phyloP scores from a whole-genome alignment of 2,888 invertebrate genomes.

The Drosophila austrosaltans region DNA sequence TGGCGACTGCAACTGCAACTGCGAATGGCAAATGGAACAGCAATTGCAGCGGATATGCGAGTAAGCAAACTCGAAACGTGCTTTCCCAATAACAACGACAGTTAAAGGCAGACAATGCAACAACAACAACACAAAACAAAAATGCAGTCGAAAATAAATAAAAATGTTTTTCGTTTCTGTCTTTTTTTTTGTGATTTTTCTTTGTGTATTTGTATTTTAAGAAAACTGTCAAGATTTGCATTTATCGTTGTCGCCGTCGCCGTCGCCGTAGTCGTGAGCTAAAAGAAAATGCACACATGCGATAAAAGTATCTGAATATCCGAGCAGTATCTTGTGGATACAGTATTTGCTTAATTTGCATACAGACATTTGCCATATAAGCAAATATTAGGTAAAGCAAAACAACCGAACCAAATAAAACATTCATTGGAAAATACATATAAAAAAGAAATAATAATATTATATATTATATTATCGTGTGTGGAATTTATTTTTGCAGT shows the following conservation, averaged over 20 bases:
- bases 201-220: slow-evolving; percentile 38
- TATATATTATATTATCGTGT: slow-evolving; percentile 31
- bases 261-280: slow-evolving; percentile 52
- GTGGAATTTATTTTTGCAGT: slow-evolving; percentile 47
- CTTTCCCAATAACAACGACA: slow-evolving; percentile 68
- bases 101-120: slow-evolving; percentile 60
- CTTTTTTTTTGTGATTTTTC: background rate
- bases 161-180: slow-evolving; percentile 48
- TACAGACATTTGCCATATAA: slow-evolving; percentile 49
- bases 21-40: slow-evolving; percentile 18
- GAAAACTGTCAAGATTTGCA: slow-evolving; percentile 78
- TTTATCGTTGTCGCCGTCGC: slow-evolving; percentile 50
- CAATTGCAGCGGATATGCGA: slow-evolving; percentile 62
- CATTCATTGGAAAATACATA: slow-evolving; percentile 23
- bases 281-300: slow-evolving; percentile 67
- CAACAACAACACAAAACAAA: slow-evolving; percentile 43
- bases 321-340: slow-evolving; percentile 53
- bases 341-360: slow-evolving; percentile 70
- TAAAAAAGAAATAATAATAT: slow-evolving; percentile 27
- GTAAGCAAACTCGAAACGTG: slow-evolving; percentile 64
- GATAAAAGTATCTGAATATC: slow-evolving; percentile 60
- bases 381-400: slow-evolving; percentile 35
- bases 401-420: slow-evolving; percentile 30
- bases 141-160: slow-evolving; percentile 68
- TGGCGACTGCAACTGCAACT: slow-evolving; percentile 26